Evolutionary conservation across 2,888 invertebrate genomes (phyloP), one percentile per base, ranked within the genome.

Genomic region (Sylvicola cinctus): DNA sequence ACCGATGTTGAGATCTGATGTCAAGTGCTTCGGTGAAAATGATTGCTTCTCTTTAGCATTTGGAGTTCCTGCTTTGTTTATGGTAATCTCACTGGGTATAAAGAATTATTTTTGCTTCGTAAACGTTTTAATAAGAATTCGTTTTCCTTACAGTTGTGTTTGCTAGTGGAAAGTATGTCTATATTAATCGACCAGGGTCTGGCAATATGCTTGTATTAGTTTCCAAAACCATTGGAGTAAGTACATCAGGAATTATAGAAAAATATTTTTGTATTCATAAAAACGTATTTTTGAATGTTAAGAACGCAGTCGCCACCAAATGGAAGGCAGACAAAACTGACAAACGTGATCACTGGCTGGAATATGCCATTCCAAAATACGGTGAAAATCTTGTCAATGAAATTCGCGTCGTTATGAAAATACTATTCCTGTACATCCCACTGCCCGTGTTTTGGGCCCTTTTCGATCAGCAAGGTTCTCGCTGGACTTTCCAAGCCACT

Each of bases 391-490:
- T 88, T 40, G 78, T 93, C 3, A 60, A 68, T 4, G 91, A 93
- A 45, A 67, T 87, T 8, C 87, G 84, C 53, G 61, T 68, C 0
- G 62, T 83, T 1, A 52, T 88, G 27, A 69, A 71, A 17, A 72
- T 91, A 3, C 56, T 90, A 15, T 64, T 74, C 35, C 61, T 91
- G 27, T 91, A 81, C 49, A 54, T 87, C 6, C 91, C 93, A 0
- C 52, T 90, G 31, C 90, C 90, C 0, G 61, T 93, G 16, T 95
- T 91, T 59, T 95, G 91, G 90, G 79, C 93, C 0, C 63, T 95
- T 5, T 80, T 79, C 52, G 93, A 95, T 57, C 95, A 95, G 53
- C 80, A 80, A 68, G 88, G 84, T 14, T 87, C 87, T 0, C 66
- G 83, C 39, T 91, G 90, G 90, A 85, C 87, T 0, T 76, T 90